Percentiles rank a stretch among this genome's conserved stretches.
Conservation (phyloP, 2,113 vertebrate species). For the Ciconia boyciana region DNA sequence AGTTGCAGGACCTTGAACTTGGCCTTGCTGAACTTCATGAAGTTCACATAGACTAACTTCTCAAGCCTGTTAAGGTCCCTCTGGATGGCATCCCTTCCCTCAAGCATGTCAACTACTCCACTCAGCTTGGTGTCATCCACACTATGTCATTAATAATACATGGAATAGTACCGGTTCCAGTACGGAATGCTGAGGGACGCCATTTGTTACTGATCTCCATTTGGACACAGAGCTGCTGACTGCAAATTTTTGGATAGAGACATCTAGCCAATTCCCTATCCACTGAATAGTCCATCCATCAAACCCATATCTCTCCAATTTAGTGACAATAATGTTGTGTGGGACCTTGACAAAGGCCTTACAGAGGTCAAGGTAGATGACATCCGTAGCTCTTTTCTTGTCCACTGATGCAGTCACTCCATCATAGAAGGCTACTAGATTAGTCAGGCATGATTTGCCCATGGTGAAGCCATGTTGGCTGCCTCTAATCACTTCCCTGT, state of each 20-base stretch:
- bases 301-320: background rate
- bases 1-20: background rate
- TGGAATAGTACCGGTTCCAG: background rate
- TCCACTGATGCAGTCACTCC: background rate
- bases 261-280: background rate
- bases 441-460: background rate
- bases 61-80: background rate
- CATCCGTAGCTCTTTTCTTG: background rate
- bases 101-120: background rate
- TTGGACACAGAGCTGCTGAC: background rate
- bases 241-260: background rate
- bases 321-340: background rate
- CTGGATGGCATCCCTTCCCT: background rate
- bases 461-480: background rate
- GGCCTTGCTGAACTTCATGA: background rate
- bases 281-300: background rate
- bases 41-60: accelerated
- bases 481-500: background rate
- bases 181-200: background rate
- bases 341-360: background rate
- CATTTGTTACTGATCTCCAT: accelerated
- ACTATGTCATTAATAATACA: background rate
- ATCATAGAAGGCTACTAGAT: background rate
- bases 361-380: background rate
- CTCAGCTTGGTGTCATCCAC: background rate